Evolutionary conservation across 2,888 invertebrate species (phyloP), one percentile per base, ranked within the genome.

Genomic region (Tetrapedia diversipes): DNA sequence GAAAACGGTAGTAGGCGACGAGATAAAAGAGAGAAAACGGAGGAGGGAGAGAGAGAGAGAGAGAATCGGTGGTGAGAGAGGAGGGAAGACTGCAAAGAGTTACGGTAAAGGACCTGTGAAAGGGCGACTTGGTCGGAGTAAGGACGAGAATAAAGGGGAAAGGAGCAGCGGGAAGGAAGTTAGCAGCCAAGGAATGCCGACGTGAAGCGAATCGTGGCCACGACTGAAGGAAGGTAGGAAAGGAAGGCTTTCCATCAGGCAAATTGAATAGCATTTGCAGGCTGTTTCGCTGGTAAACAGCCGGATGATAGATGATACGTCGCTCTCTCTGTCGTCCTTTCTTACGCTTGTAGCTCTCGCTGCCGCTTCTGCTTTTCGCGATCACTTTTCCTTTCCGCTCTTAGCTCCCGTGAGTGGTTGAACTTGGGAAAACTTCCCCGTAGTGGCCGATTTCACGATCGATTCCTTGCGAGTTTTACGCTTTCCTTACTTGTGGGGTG

Each of bases 221-320:
- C 59, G 70, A 53, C 56, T 43, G 73, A 32, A 66, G 29, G 51
- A 45, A 75, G 75, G 79, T 76, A 77, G 76, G 80, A 79, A n/a
- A 79, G 78, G 71, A 75, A 76, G 78, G 79, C 81, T 83, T 86
- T 86, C 83, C 84, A 86, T 86, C 86, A 83, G 80, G 75, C 84
- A 86, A 86, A 86, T 86, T 84, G 86, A 86, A 86, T 86, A 84
- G 86, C 82, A 82, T 83, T 85, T 84, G 85, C 81, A 86, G 81
- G 79, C 81, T 84, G 84, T 83, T 86, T 83, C 83, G 77, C 84
- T 49, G 67, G 83, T 80, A 86, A 84, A 86, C 84, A 86, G 82
- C 69, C 80, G 80, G 79, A 84, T 87, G 87, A 87, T 87, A 84
- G 83, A 87, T 87, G 86, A 87, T 86, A 85, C 75, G 69, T 68